These are phyloP conservation scores for Apantesis nais DNA, from an alignment of 2,888 invertebrate genomes.

Conservation along the genomic window DNA sequence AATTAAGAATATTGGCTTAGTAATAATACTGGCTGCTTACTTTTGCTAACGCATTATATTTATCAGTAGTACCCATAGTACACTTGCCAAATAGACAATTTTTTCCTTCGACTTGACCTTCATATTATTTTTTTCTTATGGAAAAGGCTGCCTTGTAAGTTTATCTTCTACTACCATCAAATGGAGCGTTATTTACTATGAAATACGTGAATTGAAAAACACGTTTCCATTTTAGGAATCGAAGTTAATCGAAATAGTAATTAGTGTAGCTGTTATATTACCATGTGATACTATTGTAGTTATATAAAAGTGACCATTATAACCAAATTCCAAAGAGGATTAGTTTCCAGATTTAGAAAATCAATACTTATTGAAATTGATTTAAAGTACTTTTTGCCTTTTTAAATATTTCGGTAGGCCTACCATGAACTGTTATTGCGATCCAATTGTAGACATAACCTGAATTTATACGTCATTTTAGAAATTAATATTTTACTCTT, in stretches of 20 bases:
- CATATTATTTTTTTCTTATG: neutral
- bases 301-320: neutral
- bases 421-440: too few relatives aligned
- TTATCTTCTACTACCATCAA: neutral
- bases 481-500: too few relatives aligned
- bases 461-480: too few relatives aligned
- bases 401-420: too few relatives aligned
- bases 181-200: neutral
- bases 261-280: too few relatives aligned
- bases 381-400: neutral
- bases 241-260: neutral
- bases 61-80: neutral
- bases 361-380: neutral
- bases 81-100: neutral
- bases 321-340: neutral
- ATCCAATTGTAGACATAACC: too few relatives aligned
- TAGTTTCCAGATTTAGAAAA: neutral
- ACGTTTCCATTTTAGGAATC: neutral
- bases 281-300: neutral
- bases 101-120: neutral
- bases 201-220: neutral
- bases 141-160: neutral
- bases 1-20: neutral
- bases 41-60: neutral
- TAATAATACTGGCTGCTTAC: neutral